These are phyloP conservation scores for Tetraodon nigroviridis DNA, from an alignment of 2,113 vertebrate species.

Conservation along the genomic window DNA sequence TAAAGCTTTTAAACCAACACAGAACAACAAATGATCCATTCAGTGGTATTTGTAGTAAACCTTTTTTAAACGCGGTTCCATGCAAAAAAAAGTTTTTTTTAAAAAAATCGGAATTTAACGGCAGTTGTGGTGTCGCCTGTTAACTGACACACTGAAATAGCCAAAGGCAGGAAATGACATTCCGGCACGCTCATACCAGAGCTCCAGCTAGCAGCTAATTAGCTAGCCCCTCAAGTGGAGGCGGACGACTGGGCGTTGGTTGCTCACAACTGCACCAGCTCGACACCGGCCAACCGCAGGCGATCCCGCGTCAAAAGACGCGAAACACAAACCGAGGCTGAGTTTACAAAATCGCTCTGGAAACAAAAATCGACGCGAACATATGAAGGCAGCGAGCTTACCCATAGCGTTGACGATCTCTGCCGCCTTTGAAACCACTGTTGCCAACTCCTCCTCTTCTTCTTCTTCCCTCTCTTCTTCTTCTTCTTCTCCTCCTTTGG, in stretches of 20 bases:
- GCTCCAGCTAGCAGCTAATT: constrained; percentile 43
- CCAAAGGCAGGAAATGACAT: constrained; percentile 65
- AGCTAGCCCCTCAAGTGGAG: constrained; percentile 48
- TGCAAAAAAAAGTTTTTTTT: too few relatives aligned
- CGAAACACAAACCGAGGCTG: neutral
- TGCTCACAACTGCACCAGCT: constrained; percentile 63
- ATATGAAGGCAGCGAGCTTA: constrained; percentile 49
- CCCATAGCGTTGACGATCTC: constrained; percentile 75
- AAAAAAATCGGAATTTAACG: too few relatives aligned
- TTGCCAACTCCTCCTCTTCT: too few relatives aligned
- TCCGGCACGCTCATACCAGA: constrained; percentile 47
- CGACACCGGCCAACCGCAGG: constrained; percentile 12
- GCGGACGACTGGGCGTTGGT: constrained; percentile 72
- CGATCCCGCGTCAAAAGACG: neutral
- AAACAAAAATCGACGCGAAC: neutral
- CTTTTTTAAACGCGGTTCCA: neutral
- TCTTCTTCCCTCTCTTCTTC: too few relatives aligned
- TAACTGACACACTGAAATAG: constrained; percentile 6
- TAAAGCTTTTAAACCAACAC: constrained; percentile 25
- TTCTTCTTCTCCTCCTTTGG: too few relatives aligned
- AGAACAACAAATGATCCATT: constrained; percentile 19
- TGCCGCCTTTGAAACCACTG: constrained; percentile 68
- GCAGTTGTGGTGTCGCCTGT: too few relatives aligned
- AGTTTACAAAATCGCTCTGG: neutral
- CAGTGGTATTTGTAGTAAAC: neutral